Percentiles rank a stretch among this genome's conserved stretches.
phyloP scores from a whole-genome alignment of 2,888 invertebrate genomes.

The Nipponacmea schrenckii region DNA sequence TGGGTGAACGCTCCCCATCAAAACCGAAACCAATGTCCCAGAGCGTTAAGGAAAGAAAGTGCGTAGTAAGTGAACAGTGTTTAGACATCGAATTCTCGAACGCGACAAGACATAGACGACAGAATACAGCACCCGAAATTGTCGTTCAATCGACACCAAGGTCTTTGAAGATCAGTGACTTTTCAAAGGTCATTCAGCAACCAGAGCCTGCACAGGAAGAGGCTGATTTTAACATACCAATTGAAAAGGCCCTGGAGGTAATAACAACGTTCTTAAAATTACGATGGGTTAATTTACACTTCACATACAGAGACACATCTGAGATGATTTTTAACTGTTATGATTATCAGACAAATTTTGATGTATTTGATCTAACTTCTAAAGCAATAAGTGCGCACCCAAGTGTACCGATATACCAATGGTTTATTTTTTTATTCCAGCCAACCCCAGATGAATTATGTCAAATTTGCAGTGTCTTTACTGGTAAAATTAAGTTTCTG shows the following conservation, averaged over 20 bases:
- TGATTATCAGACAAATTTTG: too few relatives aligned
- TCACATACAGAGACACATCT: too few relatives aligned
- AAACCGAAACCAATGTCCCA: not conserved
- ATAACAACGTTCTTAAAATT: too few relatives aligned
- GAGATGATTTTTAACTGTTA: too few relatives aligned
- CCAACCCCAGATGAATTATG: not conserved
- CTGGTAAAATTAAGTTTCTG: not conserved
- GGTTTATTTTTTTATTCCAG: not conserved
- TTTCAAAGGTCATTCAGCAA: not conserved
- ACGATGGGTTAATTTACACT: too few relatives aligned
- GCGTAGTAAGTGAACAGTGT: not conserved
- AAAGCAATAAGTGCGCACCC: too few relatives aligned
- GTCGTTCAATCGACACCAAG: not conserved
- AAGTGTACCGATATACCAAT: too few relatives aligned
- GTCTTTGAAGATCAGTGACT: conserved; percentile 1
- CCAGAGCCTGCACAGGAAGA: not conserved
- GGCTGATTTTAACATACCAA: too few relatives aligned
- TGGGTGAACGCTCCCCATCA: not conserved
- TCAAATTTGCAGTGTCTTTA: not conserved
- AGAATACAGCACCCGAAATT: not conserved
- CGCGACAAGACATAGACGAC: not conserved
- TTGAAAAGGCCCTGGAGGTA: too few relatives aligned
- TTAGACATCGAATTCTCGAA: not conserved
- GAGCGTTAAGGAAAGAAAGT: not conserved
- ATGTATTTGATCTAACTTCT: too few relatives aligned